These are phyloP conservation scores for Andrena dorsata DNA, from an alignment of 2,888 invertebrate genomes.

Conservation along the genomic window DNA sequence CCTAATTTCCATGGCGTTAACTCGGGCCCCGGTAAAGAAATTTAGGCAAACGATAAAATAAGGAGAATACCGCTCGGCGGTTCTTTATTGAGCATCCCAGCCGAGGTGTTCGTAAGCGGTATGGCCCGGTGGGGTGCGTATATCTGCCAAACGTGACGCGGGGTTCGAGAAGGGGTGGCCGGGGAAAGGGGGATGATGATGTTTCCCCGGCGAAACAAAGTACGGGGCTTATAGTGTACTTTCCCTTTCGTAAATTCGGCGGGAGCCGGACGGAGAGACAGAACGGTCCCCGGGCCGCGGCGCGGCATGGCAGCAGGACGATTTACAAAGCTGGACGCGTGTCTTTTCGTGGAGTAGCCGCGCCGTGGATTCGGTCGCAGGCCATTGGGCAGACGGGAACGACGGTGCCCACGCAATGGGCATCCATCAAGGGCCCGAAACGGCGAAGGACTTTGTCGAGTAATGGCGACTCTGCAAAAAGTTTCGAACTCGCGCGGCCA, in stretches of 20 bases:
- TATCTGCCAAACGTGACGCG: constrained; percentile 34
- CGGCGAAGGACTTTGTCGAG: constrained; percentile 81
- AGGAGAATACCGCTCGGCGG: constrained; percentile 1
- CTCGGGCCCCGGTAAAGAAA: not conserved
- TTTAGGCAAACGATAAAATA: constrained; percentile 22
- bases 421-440: constrained; percentile 82
- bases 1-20: not conserved
- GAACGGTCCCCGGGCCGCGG: constrained; percentile 16
- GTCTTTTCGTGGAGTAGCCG: constrained; percentile 67
- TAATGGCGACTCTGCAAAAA: constrained; percentile 81
- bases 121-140: constrained; percentile 51
- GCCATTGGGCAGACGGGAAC: constrained; percentile 75
- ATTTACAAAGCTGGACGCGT: constrained; percentile 73
- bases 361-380: constrained; percentile 74
- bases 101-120: constrained; percentile 33
- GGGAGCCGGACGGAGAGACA: constrained; percentile 8
- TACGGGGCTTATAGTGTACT: constrained; percentile 50
- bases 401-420: constrained; percentile 80
- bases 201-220: constrained; percentile 56
- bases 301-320: constrained; percentile 47
- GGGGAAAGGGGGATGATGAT: constrained; percentile 48
- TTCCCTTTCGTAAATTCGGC: constrained; percentile 63
- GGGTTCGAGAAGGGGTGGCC: not conserved
- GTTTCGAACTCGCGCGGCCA: constrained; percentile 60
- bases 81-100: constrained; percentile 34